Evolutionary conservation across 2,888 invertebrate species (phyloP).

Genomic region (Eupithecia abbreviata): DNA sequence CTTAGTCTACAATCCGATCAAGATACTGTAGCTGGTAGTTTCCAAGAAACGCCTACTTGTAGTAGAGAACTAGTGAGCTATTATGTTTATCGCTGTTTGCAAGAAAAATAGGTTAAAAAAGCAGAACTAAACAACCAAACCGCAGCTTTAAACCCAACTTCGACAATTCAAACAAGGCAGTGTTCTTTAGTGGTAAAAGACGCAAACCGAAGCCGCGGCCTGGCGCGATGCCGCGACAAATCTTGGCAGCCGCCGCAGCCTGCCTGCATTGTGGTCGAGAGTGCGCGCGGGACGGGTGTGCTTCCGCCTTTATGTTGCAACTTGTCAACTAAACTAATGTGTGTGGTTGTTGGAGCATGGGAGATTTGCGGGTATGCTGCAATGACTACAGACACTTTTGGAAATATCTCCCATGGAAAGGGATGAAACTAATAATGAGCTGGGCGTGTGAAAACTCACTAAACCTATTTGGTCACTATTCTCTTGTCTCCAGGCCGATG

Average conservation of each 20-base stretch:
- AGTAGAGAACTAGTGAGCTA: neutral
- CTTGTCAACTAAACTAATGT: constrained; percentile 4
- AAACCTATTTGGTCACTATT: neutral
- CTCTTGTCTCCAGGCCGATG: neutral
- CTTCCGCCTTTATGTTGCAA: constrained; percentile 1
- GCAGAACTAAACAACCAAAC: neutral
- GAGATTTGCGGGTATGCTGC: neutral
- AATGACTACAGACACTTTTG: neutral
- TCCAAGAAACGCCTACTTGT: neutral
- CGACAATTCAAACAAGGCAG: neutral
- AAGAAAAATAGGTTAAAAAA: neutral
- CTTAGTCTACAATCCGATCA: neutral
- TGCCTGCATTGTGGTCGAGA: neutral
- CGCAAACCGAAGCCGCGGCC: neutral
- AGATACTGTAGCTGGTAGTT: neutral
- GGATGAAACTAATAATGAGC: neutral
- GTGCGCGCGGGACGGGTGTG: neutral
- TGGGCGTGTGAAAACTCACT: neutral
- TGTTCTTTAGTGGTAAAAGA: neutral
- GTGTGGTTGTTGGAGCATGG: neutral
- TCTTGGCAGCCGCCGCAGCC: constrained; percentile 2
- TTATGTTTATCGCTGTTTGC: neutral
- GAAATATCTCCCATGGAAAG: neutral
- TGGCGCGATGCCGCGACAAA: neutral
- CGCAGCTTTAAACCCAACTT: neutral